Evolutionary conservation across 2,888 invertebrate species (phyloP), one percentile per base, ranked within the genome.

Genomic region (Diogma glabrata): DNA sequence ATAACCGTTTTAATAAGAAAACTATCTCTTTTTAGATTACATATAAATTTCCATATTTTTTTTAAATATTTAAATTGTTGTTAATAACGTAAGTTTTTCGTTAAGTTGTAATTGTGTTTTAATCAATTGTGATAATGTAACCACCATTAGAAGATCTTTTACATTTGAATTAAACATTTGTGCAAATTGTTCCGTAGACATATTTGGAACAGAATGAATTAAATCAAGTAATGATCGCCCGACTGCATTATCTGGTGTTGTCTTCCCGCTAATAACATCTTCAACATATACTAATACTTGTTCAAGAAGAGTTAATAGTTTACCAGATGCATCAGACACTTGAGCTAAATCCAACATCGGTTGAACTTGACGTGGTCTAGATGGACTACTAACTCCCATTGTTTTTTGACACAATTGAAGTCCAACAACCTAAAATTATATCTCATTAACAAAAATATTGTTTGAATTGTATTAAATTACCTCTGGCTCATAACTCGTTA

Each of bases 141-240:
- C 85, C 38, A 92, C 93, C 97, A 99, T 97, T 61, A 97, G 76
- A 60, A 97, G 78, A 75, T 97, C 97, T 72, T 97, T 95, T 67
- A 96, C 88, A 64, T 92, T 91, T 59, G 92, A 86, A 66, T 95
- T 95, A 67, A 97, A 86, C 83, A 96, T 91, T 60, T 88, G 84
- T 33, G 92, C 90, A 70, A 96, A 92, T 65, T 92, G 86, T 63
- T 92, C 90, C 51, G 81, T 77, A 20, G 82, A 82, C 78, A 97
- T 91, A 65, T 88, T 87, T 45, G 95, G 94, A 56, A 95, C 89
- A 14, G 88, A 85, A 71, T 89, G 84, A 36, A 95, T 88, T 67
- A 96, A 80, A 70, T 92, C 87, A 61, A 96, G 78, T 55, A 99
- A 76, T 56, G 85, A 82, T 36, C 97, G 79, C 0, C 99, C 97